Base-by-base conservation (phyloP, 2,888 invertebrate species). In the Caenorhabditis uteleia region DNA sequence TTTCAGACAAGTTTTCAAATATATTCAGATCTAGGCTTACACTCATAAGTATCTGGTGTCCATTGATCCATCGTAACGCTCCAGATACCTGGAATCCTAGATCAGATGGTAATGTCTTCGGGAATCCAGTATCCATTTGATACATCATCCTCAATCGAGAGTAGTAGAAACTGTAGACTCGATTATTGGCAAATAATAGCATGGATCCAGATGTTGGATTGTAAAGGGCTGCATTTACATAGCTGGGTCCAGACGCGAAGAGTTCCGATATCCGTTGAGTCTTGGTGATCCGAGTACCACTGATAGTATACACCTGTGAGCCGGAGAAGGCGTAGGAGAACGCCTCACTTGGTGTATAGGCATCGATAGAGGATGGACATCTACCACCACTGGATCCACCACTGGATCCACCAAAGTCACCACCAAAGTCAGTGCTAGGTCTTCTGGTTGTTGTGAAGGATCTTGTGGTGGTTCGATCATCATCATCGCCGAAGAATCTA, bases 61-160 rank as follows among this genome's bases (percentile, higher is more conserved):
- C 80, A 47, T 80, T 79, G 44, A 71, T 70, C 76, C 79, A 79
- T 10, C 73, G 60, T 38, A 80, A 66, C 3, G 78, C 80, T 8
- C 80, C 80, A 2, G 68, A 50, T 0, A 78, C 77, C 10, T 45
- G 53, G 51, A 78, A 80, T 4, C 66, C 61, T 21, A 78, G 61
- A 42, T 75, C 69, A 0, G 61, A 51, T 4, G 78, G 74, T 8
- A 79, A 55, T 7, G 71, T 58, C 55, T 80, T 80, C 3, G 80
- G 80, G 58, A 59, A 79, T 18, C 75, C 75, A 26, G 60, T 45
- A 44, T 77, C 77, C 43, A 78, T 53, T 49, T 67, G 61, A 55
- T 69, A 77, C n/a, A 68, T 60, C 18, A 48, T 60, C 10, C 74
- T 68, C 8, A 71, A 62, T 14, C 72, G 70, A 12, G 72, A 77